Evolutionary conservation across 2,888 invertebrate species (phyloP), one percentile per base, ranked within the genome.

Genomic region (Philonicus albiceps): DNA sequence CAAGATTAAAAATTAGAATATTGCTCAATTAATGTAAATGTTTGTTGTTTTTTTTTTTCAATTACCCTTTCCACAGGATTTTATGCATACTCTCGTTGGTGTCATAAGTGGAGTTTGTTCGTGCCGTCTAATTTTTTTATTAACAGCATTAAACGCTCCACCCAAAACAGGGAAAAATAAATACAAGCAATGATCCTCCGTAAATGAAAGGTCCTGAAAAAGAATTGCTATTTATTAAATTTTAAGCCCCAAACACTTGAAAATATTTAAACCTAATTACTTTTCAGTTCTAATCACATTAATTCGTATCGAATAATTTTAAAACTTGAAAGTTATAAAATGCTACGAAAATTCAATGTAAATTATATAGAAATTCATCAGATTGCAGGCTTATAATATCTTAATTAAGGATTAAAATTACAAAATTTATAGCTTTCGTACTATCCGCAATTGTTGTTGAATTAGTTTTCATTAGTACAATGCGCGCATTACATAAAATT

Each of bases 121-220:
- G 90, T 98, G 98, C 89, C 97, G 97, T 88, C 95, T 94, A 34
- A 97, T 97, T 88, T 97, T 96, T 91, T 98, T 98, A 92, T 95
- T 97, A 27, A 96, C 96, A 3, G 96, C 93, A 90, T 97, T 96
- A 91, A 96, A 97, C 2, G 93, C 93, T 0, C 98, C 98, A 7
- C 98, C 98, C 90, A 95, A 94, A 0, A 96, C 95, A 1, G 97
- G 96, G 93, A 97, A 98, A 94, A 98, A 96, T 93, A 98, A 94
- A 92, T 97, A 97, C 53, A 97, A 93, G 89, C 98, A 98, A 87
- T 95, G 94, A 0, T 95, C 95, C 90, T 97, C 96, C 1, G 96
- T 96, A 92, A 98, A 97, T 0, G 96, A 95, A 19, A 97, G 93
- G 91, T 98, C 97, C 94, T 95, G 91, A 0, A 90, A 90, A n/a